phyloP scores from a whole-genome alignment of 1,140 invertebrate species.

The Drosophila azteca region DNA sequence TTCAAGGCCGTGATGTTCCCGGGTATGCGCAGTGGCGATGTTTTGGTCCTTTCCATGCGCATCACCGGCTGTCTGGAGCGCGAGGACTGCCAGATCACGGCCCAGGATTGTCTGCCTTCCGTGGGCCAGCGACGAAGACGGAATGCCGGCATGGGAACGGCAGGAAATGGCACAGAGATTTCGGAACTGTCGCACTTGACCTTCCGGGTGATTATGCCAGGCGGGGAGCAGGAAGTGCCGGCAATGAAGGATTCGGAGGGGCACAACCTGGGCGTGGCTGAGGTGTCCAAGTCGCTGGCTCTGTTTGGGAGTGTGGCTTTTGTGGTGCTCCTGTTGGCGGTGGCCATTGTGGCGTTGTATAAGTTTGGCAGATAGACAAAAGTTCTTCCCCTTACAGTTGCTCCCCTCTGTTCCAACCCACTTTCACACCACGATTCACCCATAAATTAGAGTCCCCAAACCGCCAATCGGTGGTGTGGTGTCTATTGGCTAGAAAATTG shows the following conservation, averaged over 20 bases:
- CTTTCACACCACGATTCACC: background rate
- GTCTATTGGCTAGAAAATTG: constrained; percentile 43
- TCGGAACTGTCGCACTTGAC: constrained; percentile 66
- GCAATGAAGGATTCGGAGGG: background rate
- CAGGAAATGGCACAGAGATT: constrained; percentile 41
- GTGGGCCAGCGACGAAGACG: constrained; percentile 52
- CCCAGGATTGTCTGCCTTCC: constrained; percentile 55
- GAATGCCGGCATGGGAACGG: constrained; percentile 16
- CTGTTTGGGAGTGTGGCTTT: constrained; percentile 63
- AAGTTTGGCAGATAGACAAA: constrained; percentile 55
- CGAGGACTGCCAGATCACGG: constrained; percentile 85
- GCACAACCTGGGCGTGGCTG: background rate
- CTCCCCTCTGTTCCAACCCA: too few relatives aligned
- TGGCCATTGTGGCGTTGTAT: constrained; percentile 57
- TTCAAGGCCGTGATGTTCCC: constrained; percentile 89
- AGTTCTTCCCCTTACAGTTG: too few relatives aligned
- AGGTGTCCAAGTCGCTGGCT: constrained; percentile 42
- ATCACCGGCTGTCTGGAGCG: constrained; percentile 87
- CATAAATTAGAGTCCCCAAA: background rate
- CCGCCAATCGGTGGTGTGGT: background rate
- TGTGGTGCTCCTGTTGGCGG: constrained; percentile 52
- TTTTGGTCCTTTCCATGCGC: constrained; percentile 86
- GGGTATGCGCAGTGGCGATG: constrained; percentile 87
- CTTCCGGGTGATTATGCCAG: constrained; percentile 68
- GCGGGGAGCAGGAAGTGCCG: background rate